Percentiles rank a stretch among this genome's conserved stretches.
Conservation (phyloP, 2,797 vertebrate species). For the Intellagama lesueurii region DNA sequence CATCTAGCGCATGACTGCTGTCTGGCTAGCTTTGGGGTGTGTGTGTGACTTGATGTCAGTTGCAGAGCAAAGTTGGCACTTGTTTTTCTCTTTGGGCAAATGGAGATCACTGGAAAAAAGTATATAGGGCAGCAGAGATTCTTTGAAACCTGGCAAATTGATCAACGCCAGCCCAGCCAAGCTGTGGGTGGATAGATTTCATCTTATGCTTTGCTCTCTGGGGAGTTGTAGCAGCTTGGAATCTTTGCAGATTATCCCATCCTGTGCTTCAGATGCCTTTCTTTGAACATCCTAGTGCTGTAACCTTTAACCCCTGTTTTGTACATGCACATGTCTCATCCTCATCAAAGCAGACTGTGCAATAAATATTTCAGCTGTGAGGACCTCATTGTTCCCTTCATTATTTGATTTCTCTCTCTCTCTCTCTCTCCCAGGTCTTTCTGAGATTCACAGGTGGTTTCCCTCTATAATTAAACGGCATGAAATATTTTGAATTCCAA, state of each 20-base stretch:
- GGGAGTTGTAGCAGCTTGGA: not conserved
- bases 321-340: not conserved
- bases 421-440: not conserved
- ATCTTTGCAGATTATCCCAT: not conserved
- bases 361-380: not conserved
- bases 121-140: not conserved
- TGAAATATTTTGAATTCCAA: not conserved
- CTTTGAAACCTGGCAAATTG: not conserved
- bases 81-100: not conserved
- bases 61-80: rapidly evolving
- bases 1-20: not conserved
- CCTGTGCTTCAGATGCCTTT: not conserved
- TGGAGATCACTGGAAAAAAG: not conserved
- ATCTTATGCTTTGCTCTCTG: not conserved
- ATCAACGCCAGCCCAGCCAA: not conserved
- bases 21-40: rapidly evolving
- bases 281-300: not conserved
- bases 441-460: not conserved
- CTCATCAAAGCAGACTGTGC: not conserved
- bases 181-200: not conserved
- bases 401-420: not conserved
- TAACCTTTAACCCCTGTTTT: not conserved
- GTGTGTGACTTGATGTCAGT: not conserved
- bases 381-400: not conserved
- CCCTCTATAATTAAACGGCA: not conserved